phyloP scores from a whole-genome alignment of 1,140 invertebrate genomes.

The Eurosta solidaginis region DNA sequence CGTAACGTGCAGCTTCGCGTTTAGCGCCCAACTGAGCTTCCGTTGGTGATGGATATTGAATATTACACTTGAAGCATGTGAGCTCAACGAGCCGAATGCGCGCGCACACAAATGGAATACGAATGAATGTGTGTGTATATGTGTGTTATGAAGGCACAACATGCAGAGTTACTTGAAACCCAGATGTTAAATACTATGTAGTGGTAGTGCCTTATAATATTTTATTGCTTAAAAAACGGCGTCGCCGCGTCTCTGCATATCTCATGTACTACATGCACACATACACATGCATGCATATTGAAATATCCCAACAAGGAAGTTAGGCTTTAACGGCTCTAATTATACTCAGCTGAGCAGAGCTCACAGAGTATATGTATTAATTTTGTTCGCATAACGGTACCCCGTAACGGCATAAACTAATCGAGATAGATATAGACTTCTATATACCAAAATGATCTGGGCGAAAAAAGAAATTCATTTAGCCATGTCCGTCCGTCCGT shows the following conservation, averaged over 20 bases:
- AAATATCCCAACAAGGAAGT: not conserved
- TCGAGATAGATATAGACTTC: too few species aligned
- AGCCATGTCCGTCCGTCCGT: too few species aligned
- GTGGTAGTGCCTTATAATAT: not conserved
- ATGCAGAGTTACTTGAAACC: not conserved
- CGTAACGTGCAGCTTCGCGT: constrained; percentile 30
- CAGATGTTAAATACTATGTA: not conserved
- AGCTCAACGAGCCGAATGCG: constrained; percentile 11
- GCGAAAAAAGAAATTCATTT: too few species aligned
- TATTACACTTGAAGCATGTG: constrained; percentile 5
- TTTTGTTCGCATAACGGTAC: too few species aligned
- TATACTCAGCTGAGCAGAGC: too few species aligned
- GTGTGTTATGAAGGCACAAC: not conserved
- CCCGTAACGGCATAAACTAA: too few species aligned
- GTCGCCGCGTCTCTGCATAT: not conserved
- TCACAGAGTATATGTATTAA: too few species aligned
- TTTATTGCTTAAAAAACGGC: not conserved
- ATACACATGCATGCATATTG: not conserved
- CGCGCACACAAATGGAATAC: not conserved
- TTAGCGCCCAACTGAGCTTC: constrained; percentile 30
- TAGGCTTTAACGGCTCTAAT: not conserved
- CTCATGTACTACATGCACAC: not conserved
- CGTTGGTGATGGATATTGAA: not conserved
- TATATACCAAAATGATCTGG: too few species aligned
- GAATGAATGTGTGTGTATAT: not conserved